phyloP scores from a whole-genome alignment of 2,797 vertebrate species.

The Chelon auratus region DNA sequence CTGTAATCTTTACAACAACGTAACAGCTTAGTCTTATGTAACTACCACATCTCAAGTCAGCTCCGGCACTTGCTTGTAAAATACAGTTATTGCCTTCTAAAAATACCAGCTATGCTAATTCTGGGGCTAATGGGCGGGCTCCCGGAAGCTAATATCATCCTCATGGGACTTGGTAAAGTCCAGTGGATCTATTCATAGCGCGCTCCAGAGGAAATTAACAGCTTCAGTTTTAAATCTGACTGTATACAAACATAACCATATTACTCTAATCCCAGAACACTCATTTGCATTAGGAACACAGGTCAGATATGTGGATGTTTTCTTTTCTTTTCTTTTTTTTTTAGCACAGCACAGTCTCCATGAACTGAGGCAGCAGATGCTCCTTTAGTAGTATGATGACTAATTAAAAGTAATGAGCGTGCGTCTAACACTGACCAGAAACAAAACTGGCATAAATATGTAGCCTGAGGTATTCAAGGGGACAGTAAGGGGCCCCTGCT shows the following conservation, averaged over 20 bases:
- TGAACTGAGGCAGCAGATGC: neutral
- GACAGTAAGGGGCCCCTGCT: slow-evolving; percentile 36
- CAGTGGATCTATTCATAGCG: slow-evolving; percentile 43
- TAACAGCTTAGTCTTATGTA: slow-evolving; percentile 42
- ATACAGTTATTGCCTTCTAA: slow-evolving; percentile 57
- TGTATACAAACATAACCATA: slow-evolving; percentile 5
- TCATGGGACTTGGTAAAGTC: slow-evolving; percentile 35
- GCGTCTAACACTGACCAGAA: slow-evolving; percentile 8
- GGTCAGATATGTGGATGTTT: neutral
- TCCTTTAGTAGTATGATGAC: neutral
- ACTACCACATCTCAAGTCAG: slow-evolving; percentile 44
- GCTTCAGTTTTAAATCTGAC: slow-evolving; percentile 18
- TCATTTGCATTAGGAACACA: slow-evolving; percentile 16
- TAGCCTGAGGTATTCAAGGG: slow-evolving; percentile 3
- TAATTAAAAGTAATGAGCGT: slow-evolving; percentile 3
- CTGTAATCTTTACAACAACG: slow-evolving; percentile 60
- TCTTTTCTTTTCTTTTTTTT: neutral
- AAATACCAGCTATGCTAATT: slow-evolving; percentile 62
- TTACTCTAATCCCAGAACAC: neutral
- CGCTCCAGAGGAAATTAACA: slow-evolving; percentile 41
- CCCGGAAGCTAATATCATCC: slow-evolving; percentile 49
- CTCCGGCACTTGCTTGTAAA: slow-evolving; percentile 31
- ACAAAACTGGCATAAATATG: slow-evolving; percentile 16
- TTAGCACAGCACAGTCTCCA: neutral
- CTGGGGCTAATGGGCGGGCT: slow-evolving; percentile 25